Evolutionary conservation across 2,888 invertebrate species (phyloP).

Genomic region (Drosophila merina): DNA sequence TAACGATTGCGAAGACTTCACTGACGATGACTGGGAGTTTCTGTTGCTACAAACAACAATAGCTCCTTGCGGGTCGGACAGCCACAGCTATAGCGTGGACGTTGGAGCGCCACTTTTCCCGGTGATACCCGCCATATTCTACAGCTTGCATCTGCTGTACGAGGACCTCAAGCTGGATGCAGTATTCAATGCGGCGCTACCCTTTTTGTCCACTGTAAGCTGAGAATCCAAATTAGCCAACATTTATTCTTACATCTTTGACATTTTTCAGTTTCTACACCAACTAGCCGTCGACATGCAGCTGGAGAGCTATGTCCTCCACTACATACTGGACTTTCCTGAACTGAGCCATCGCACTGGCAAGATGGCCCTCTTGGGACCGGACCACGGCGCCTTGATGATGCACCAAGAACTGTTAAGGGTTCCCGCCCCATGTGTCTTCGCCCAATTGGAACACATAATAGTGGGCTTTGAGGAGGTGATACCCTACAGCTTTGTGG

Average conservation of each 20-base stretch:
- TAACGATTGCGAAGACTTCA: constrained; percentile 87
- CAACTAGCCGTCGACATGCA: constrained; percentile 91
- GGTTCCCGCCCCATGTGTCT: constrained; percentile 86
- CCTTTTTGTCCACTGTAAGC: constrained; percentile 86
- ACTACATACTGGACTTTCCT: constrained; percentile 95
- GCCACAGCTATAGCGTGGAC: constrained; percentile 71
- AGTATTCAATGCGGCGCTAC: constrained; percentile 88
- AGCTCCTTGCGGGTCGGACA: constrained; percentile 58
- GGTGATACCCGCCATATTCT: constrained; percentile 90
- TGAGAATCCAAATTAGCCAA: background rate
- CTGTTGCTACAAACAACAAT: constrained; percentile 75
- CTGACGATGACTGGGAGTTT: constrained; percentile 93
- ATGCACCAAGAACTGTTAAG: constrained; percentile 85
- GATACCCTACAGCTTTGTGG: constrained; percentile 89
- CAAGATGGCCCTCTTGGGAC: constrained; percentile 79
- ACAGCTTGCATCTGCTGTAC: constrained; percentile 93
- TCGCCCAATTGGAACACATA: constrained; percentile 88
- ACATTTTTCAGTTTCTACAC: constrained; percentile 86
- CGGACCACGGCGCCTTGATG: constrained; percentile 86
- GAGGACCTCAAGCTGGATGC: constrained; percentile 95
- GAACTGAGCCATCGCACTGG: constrained; percentile 84
- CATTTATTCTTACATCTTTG: background rate
- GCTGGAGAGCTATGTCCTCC: constrained; percentile 88
- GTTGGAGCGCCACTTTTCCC: constrained; percentile 89
- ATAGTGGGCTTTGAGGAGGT: constrained; percentile 85